Base-by-base conservation (phyloP, 2,888 invertebrate genomes). In the Diachrysia chrysitis region DNA sequence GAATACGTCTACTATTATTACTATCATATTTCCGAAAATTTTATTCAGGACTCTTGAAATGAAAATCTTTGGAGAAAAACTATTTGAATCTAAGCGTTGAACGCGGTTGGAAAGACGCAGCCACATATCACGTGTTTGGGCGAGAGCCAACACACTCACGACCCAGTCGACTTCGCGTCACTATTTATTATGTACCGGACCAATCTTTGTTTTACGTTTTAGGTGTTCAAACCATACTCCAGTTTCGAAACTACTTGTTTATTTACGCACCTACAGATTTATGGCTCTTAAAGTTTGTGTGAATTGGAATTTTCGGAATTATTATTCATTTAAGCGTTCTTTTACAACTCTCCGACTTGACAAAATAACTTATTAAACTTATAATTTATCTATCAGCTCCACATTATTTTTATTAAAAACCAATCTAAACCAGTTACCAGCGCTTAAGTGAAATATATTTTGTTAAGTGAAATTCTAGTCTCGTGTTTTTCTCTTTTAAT, bases 121-220 rank as follows among this genome's bases (percentile, higher is more conserved):
- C 76, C 70, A 79, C 80, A 78, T 76, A 79, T 84, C 78, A 83
- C 71, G 71, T 68, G 71, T 77, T 85, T 82, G 82, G 85, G 78
- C 56, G 32, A 16, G 46, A 57, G 84, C 85, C 84, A 85, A 76
- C 53, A 55, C 59, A 65, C 58, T 70, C 68, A 65, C 71, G 61
- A 78, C 76, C 78, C 66, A 56, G 63, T 61, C 66, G 81, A 73
- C 81, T 76, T 51, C 66, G 48, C 63, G 73, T 81, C 78, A 71
- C 73, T 71, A 78, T 81, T 76, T 83, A 81, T 82, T 78, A 83
- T 81, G 83, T 78, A 81, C 73, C 57, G 76, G 63, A 61, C 67
- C 78, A 78, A 78, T 82, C 76, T 80, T 79, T 79, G 79, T 79
- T 80, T 82, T 81, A 82, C 79, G 71, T 79, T 73, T 73, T 76